Evolutionary conservation across 2,113 vertebrate species (phyloP).

Genomic region (Carassius auratus): DNA sequence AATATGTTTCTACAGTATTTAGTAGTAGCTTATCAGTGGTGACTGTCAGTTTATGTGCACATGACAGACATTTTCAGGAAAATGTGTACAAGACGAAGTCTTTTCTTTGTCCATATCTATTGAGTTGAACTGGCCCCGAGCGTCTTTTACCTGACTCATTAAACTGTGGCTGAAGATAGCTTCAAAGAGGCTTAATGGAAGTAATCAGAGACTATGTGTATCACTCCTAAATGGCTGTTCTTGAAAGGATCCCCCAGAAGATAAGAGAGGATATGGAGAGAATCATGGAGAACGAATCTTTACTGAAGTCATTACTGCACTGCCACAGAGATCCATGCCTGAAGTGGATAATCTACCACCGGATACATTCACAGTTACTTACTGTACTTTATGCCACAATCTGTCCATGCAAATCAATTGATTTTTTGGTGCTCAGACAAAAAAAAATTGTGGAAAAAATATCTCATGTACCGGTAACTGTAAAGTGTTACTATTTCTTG

Average conservation of each 20-base stretch:
- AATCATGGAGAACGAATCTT: not conserved
- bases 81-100: too few relatives aligned
- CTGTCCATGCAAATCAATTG: not conserved
- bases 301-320: not conserved
- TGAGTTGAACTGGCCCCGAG: conserved; percentile 41
- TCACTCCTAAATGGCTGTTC: conserved; percentile 29
- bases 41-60: too few relatives aligned
- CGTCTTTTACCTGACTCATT: conserved; percentile 46
- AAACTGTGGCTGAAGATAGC: conserved; percentile 24
- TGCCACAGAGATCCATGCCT: not conserved
- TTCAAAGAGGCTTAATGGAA: conserved; percentile 34
- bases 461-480: too few relatives aligned
- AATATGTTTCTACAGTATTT: too few relatives aligned
- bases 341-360: not conserved
- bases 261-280: conserved; percentile 20
- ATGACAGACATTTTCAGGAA: too few relatives aligned
- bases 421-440: not conserved
- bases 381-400: not conserved
- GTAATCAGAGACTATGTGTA: conserved; percentile 6
- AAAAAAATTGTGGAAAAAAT: not conserved
- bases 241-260: conserved; percentile 26
- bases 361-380: not conserved
- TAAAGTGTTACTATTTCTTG: not conserved
- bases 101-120: conserved; percentile 37
- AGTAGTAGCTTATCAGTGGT: too few relatives aligned